phyloP scores from a whole-genome alignment of 2,797 vertebrate genomes.

The Tiaroga cobitis region DNA sequence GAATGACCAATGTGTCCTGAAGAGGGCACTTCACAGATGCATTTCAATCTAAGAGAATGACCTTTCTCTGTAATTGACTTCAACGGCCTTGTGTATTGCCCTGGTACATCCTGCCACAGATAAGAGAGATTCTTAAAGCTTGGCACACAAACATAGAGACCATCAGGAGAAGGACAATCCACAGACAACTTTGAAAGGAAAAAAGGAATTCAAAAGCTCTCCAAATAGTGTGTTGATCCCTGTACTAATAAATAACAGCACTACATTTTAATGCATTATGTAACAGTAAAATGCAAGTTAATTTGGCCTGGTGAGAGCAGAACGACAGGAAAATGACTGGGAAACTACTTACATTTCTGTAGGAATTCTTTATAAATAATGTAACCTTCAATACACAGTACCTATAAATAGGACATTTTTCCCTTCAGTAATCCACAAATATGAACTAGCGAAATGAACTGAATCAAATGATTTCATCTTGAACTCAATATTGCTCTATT shows the following conservation, averaged over 20 bases:
- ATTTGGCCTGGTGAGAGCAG: neutral
- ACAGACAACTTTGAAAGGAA: neutral
- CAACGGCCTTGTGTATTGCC: neutral
- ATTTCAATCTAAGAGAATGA: conserved; percentile 3
- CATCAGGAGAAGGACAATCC: conserved; percentile 5
- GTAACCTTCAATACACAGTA: neutral
- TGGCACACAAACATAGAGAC: conserved; percentile 7
- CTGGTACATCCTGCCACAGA: neutral
- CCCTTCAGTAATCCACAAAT: neutral
- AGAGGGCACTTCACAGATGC: neutral
- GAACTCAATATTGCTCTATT: conserved; percentile 6
- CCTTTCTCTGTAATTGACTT: neutral
- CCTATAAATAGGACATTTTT: neutral
- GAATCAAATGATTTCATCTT: neutral
- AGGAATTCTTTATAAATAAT: neutral
- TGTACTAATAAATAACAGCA: conserved; percentile 1
- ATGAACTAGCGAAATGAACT: neutral
- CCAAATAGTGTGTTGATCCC: neutral
- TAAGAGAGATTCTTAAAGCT: neutral
- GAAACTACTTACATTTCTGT: neutral
- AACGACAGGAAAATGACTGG: neutral
- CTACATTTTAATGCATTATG: neutral
- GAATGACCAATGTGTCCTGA: neutral
- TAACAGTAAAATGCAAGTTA: neutral
- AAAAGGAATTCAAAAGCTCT: neutral